Evolutionary conservation across 2,797 vertebrate genomes (phyloP), one percentile per base, ranked within the genome.

Genomic region (Trematomus bernacchii): DNA sequence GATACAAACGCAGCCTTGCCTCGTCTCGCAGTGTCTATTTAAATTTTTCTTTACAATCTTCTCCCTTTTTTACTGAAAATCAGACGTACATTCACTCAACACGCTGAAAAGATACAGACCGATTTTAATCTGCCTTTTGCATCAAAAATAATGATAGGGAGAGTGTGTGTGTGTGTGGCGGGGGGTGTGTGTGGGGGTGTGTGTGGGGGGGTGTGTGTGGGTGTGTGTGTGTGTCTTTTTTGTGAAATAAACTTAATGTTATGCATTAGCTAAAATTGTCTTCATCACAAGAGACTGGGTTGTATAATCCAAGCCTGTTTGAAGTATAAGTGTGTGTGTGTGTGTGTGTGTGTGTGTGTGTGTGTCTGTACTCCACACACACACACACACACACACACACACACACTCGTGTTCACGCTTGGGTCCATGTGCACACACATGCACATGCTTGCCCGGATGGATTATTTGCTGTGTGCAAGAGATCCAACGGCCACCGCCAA

Each of bases 381-480:
- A 10, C 52, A 37, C 33, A 33, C 33, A 37, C 33, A 37, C 33
- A 33, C 33, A 42, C 50, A 10, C 52, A 37, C 33, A 33, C 33
- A 37, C 33, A 37, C 33, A 33, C 33, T 23, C 3, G 55, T 79
- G 50, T 54, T 52, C 47, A 52, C 65, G 62, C 33, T 47, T 40
- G 54, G 61, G 70, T 68, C 37, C 70, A 52, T 44, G 37, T 42
- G n/a, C 61, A 37, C 61, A 40, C 47, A 40, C 62, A n/a, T 64
- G 61, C 47, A 40, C 62, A n/a, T 64, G 61, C 64, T 43, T 51
- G n/a, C 43, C 50, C 37, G 13, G 14, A 70, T 77, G 85, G 83
- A 86, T 90, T 86, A 87, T 87, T 90, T 68, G 43, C 77, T 74
- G 60, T 79, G 75, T 82, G 75, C 75, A 76, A 5, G 76, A 78